phyloP scores from a whole-genome alignment of 2,888 invertebrate genomes.

The Tillus elongatus region DNA sequence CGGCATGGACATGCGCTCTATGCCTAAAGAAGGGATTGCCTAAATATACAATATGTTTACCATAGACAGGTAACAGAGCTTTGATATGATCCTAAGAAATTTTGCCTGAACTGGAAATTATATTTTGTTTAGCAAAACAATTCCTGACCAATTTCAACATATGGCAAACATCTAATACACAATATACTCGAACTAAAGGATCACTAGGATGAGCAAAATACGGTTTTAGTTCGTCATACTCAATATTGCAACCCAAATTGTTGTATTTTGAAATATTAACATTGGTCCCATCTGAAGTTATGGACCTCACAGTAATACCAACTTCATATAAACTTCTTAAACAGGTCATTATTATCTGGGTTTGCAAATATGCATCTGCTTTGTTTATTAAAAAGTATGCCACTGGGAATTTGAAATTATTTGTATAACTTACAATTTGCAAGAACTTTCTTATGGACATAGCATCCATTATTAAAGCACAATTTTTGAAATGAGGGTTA shows the following conservation, averaged over 20 bases:
- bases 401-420: conserved; percentile 19
- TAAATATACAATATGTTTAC: too few relatives aligned
- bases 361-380: conserved; percentile 15
- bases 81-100: conserved; percentile 16
- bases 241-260: too few relatives aligned
- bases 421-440: conserved; percentile 15
- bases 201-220: too few relatives aligned
- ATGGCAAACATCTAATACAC: conserved; percentile 18
- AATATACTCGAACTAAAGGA: conserved; percentile 12
- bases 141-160: conserved; percentile 19
- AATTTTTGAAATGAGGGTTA: conserved; percentile 15
- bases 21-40: too few relatives aligned
- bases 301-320: conserved; percentile 17
- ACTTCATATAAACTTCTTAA: conserved; percentile 16
- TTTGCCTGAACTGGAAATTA: conserved; percentile 14
- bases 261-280: conserved; percentile 18
- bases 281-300: conserved; percentile 15
- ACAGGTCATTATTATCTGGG: conserved; percentile 14
- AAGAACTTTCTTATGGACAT: conserved; percentile 13
- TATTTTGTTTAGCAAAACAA: conserved; percentile 16
- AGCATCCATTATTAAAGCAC: too few relatives aligned
- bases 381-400: conserved; percentile 21
- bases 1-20: too few relatives aligned
- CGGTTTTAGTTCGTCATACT: too few relatives aligned
- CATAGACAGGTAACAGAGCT: too few relatives aligned